These are phyloP conservation scores for Platorchestia sp. DNA, from an alignment of 1,140 invertebrate species.

Conservation along the genomic window DNA sequence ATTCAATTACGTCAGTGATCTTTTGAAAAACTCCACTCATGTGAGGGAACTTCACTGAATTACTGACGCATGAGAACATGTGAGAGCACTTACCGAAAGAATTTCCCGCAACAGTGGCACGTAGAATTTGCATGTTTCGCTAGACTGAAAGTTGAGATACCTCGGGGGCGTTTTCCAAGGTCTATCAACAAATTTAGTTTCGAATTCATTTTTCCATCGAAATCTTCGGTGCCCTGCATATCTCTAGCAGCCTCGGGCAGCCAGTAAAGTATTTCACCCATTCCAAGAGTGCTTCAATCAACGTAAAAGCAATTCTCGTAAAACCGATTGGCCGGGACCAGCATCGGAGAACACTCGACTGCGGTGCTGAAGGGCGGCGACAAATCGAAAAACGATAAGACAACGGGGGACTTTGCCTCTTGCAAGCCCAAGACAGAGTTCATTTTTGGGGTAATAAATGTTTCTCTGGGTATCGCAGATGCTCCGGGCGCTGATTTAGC, in stretches of 20 bases:
- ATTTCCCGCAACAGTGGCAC: neutral
- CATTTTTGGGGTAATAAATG: neutral
- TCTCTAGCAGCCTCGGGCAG: neutral
- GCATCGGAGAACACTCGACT: neutral
- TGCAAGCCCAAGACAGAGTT: neutral
- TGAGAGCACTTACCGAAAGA: neutral
- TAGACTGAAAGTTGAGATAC: neutral
- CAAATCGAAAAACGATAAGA: conserved; percentile 1
- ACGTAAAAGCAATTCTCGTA: neutral
- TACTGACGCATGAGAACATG: too few species aligned
- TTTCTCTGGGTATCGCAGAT: neutral
- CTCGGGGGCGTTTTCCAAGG: neutral
- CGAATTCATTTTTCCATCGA: neutral
- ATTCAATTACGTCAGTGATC: neutral
- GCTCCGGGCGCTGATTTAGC: neutral
- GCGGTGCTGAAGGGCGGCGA: neutral
- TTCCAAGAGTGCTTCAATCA: neutral
- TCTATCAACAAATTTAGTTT: neutral
- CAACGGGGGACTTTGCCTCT: neutral
- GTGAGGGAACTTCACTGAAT: too few species aligned
- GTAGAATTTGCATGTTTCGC: neutral
- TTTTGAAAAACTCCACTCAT: too few species aligned
- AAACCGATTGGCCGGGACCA: neutral
- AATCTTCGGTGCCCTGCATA: neutral
- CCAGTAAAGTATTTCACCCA: neutral